Base-by-base conservation (phyloP, 2,888 invertebrate species). In the Cecidostiba fungosa region DNA sequence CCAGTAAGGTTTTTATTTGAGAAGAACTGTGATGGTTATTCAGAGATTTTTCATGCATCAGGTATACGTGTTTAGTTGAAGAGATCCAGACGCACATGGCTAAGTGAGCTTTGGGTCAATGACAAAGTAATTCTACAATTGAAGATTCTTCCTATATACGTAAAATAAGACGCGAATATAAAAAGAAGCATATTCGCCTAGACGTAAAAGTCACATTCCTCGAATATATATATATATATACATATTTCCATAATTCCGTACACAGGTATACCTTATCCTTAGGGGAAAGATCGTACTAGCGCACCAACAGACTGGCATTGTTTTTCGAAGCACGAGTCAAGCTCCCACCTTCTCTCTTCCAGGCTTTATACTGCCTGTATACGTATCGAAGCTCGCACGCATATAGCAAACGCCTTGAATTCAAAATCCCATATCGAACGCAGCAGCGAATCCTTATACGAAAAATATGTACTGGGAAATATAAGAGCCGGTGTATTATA, bases 401-500 rank as follows among this genome's bases (percentile, higher is more conserved):
- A 59, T 8, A 50, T 16, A 29, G 26, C 43, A 12, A 62, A 26
- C 69, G 77, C 77, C 81, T 84, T 82, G 78, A 82, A 84, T 86
- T 85, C 66, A 47, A 84, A 86, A 86, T 85, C 79, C 36, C 29
- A 79, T 66, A 69, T 84, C 69, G 77, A 82, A 54, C 39, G 16
- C 39, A 39, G 16, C 39, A 39, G 26, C 78, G 74, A 82, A 82
- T 74, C 39, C 62, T 62, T 12, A 23, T 54, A 26, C 66, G 36
- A 39, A 19, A 73, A 66, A 50, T 80, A 73, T 73, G 26, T 47
- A 54, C 79, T 26, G 66, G 70, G 86, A 83, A 86, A 84, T 81
- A 84, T 81, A 86, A 84, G 85, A 76, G 81, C 8, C 83, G 70
- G 78, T 78, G 73, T n/a, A 73, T 73, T 73, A 73, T 81, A 77